Evolutionary conservation across 1,140 invertebrate species (phyloP), one percentile per base, ranked within the genome.

Genomic region (Ceratitis capitata): DNA sequence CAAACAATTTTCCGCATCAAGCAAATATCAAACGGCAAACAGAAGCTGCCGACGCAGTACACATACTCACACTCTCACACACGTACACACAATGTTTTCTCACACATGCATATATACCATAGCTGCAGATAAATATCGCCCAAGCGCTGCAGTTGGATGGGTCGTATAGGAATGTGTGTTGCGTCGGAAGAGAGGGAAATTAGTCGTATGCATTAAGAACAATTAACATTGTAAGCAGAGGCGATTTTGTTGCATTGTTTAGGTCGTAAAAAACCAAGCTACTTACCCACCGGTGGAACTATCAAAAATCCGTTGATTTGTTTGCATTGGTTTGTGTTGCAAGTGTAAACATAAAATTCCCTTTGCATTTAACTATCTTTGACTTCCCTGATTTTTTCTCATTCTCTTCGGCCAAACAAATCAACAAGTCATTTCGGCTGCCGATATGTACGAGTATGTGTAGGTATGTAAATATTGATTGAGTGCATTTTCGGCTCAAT

Each of bases 171-270:
- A 26, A 26, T 61, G 56, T 61, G 14, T 14, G 29, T n/a, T 53
- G 51, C 14, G 64, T 69, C 9, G 32, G 35, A 19, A 32, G 64
- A 69, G 32, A 42, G 32, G 29, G 35, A 69, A 69, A 69, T 69
- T 69, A 69, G 64, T 69, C 64, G 64, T 35, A 69, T 69, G 64
- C 64, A 69, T 69, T 69, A 69, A 14, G 64, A 69, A 69, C 64
- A 69, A 69, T 69, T 69, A 69, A 69, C 64, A 69, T 69, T 69
- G 61, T 69, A 69, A 10, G 61, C 61, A 69, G 12, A 35, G 32
- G 61, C 61, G 16, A 69, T 69, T 69, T 69, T 69, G 64, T 69
- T 69, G 64, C 64, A 69, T 69, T 69, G 64, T 69, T 69, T 12
- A 19, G 32, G 26, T 69, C 64, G 64, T 69, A 69, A 69, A 69